Base-by-base conservation (phyloP, 2,888 invertebrate genomes). In the Ichneumoninae sp. region DNA sequence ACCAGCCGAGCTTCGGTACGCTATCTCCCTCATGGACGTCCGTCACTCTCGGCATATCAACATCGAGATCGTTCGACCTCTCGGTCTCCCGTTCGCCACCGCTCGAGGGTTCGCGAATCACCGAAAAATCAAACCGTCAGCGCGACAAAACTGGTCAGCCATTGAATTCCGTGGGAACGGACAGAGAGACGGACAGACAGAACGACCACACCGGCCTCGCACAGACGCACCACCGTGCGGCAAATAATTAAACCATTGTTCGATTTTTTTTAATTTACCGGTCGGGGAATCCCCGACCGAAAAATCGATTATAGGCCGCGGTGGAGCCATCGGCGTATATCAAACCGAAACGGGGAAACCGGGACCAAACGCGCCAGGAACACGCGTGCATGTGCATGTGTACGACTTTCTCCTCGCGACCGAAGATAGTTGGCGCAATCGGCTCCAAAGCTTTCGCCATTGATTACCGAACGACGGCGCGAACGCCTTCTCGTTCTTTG, bases 1-100 rank as follows among this genome's bases (percentile, higher is more conserved):
- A 82, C 71, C 60, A 75, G 83, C 65, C 80, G 83, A 85, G 83
- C 83, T 79, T 85, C 77, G 44, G 40, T 76, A 10, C 65, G 50
- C 50, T 50, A 52, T 66, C 66, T 50, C 65, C 65, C 66, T 36
- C 76, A n/a, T 22, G 66, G 52, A 65, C 66, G 74, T 79, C 79
- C 63, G 80, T 76, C 74, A 75, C 69, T 75, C 68, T 88, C 88
- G 85, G 88, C 88, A 88, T 90, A 89, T 90, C 89, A 87, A 89
- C 88, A 89, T 84, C 73, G 81, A 81, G 40, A 68, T 73, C 63
- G 44, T 36, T 44, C 73, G 30, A 75, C 22, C 82, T 78, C 87
- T 87, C 87, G 88, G 83, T 87, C 86, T 79, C 66, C 75, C 69
- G 75, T 71, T 36, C 65, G 40, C 65, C 40, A 33, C 70, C 47